Base-by-base conservation (phyloP, 2,797 vertebrate genomes). In the Monodelphis domestica region DNA sequence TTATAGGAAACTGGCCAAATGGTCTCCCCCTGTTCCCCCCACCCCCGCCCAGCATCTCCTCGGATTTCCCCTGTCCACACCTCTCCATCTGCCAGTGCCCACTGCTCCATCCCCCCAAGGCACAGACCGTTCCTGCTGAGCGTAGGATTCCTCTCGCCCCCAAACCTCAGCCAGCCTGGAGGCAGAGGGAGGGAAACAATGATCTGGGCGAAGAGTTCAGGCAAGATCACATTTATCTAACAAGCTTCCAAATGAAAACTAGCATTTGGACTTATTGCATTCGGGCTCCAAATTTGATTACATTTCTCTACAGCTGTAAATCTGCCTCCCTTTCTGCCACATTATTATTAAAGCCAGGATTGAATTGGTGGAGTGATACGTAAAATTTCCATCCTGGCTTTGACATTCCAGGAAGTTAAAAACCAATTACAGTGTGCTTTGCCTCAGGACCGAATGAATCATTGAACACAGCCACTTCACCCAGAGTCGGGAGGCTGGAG, bases 381-480 rank as follows among this genome's bases (percentile, higher is more conserved):
- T 98, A 98, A 98, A 98, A 98, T 98, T 98, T 98, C 98, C 98
- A 98, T 98, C 98, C 98, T 93, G 97, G 97, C 98, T 98, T 98
- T 98, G 98, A 98, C 98, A 98, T 98, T 98, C 98, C 98, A 98
- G 98, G 98, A 98, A 98, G 98, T 98, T 98, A 98, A 98, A 98
- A 98, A 98, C 97, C 98, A 98, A 98, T 98, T 98, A 98, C 97
- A 98, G 97, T 91, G 97, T 98, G 97, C 98, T 97, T 98, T 98
- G 98, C 98, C 98, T 98, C 94, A 1, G 98, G 98, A 97, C 97
- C 96, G 97, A 97, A 98, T 98, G 98, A 98, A 98, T 98, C 98
- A 98, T 96, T 95, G 97, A 98, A 94, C 98, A 95, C 96, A 97
- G 97, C 92, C 95, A 96, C 97, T 97, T 97, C 95, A 94, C 96